Base-by-base conservation (phyloP, 2,113 vertebrate genomes). In the Anolis sagrei region DNA sequence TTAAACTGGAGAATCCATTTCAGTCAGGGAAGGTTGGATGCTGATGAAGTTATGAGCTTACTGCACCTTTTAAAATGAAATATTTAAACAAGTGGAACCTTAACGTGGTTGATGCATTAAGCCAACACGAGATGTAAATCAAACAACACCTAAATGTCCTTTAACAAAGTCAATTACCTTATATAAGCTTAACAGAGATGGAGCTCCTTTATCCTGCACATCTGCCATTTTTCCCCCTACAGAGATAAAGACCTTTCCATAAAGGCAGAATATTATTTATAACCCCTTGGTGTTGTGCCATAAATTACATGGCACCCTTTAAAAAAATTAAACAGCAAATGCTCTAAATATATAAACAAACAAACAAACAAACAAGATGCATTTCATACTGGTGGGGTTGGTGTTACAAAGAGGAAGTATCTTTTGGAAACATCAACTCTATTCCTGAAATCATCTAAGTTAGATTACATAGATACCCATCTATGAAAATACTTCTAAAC, bases 381-480 rank as follows among this genome's bases (percentile, higher is more conserved):
- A 82, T 83, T 91, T 88, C 89, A 91, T 91, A 81, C 89, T 91
- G 92, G 90, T 84, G 83, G 81, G 75, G 73, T 84, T 86, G 93
- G n/a, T 36, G 32, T 92, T 62, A 3, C 48, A 18, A 83, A 93
- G 90, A 89, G 68, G 1, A 77, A 90, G 5, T 88, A 78, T 91
- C 79, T 91, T 18, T 91, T 87, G 89, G 91, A 93, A 94, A 86
- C 90, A 83, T 89, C 92, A 77, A 91, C 82, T 76, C 91, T 68
- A 72, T 81, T 94, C 91, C 93, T 94, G 94, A 97, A 96, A 95
- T 95, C 94, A 92, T 93, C 93, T 96, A 92, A 96, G 96, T 97
- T 97, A 96, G 96, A 96, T 97, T 97, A 97, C 95, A 94, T 74
- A 96, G 96, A 96, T 97, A 95, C 5, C 32, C 89, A 95, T 97